Evolutionary conservation across 2,113 vertebrate species (phyloP).

Genomic region (Epinephelus lanceolatus): DNA sequence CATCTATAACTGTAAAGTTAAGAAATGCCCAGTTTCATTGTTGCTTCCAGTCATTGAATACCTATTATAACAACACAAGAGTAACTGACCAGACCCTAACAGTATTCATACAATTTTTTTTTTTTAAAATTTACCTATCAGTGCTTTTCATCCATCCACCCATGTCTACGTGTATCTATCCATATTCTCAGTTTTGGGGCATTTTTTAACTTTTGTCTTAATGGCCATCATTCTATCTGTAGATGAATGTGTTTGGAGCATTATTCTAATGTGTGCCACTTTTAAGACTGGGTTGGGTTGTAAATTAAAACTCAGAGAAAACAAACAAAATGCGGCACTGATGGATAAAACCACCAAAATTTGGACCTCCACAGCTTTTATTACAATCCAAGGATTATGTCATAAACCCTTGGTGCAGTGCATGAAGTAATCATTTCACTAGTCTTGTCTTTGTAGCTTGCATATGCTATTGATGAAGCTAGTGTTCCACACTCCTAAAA

Average conservation of each 20-base stretch:
- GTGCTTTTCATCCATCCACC: not conserved
- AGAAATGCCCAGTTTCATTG: not conserved
- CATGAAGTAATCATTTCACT: constrained; percentile 65
- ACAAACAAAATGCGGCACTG: constrained; percentile 40
- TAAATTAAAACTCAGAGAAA: constrained; percentile 53
- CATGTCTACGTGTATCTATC: not conserved
- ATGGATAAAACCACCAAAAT: constrained; percentile 49
- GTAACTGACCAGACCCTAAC: not conserved
- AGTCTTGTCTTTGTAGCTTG: constrained; percentile 41
- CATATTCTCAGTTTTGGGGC: not conserved
- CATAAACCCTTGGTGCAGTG: constrained; percentile 66
- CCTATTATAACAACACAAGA: not conserved
- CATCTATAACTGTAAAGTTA: not conserved
- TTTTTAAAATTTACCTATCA: too few relatives aligned
- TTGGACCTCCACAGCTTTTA: constrained; percentile 58
- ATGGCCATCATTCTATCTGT: not conserved
- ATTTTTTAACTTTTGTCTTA: not conserved
- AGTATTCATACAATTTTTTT: not conserved
- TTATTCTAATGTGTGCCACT: not conserved
- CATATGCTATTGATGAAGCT: constrained; percentile 62
- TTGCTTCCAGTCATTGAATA: not conserved
- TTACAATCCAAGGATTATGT: constrained; percentile 78
- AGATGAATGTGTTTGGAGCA: not conserved
- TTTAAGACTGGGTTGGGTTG: constrained; percentile 33
- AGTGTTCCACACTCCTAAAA: constrained; percentile 41